phyloP scores from a whole-genome alignment of 2,113 vertebrate species.

The Varanus salvator region DNA sequence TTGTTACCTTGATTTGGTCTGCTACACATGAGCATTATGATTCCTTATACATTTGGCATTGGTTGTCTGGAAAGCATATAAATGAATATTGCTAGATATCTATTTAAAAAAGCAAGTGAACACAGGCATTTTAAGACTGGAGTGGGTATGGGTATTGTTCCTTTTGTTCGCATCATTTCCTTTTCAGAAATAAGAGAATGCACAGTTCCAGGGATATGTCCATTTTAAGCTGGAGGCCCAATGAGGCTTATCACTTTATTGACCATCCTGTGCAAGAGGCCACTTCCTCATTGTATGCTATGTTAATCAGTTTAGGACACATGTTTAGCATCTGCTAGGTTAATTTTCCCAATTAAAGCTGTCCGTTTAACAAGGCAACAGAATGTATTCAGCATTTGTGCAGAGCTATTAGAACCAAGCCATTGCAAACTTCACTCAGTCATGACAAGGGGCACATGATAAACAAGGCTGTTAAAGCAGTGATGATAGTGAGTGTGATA shows the following conservation, averaged over 20 bases:
- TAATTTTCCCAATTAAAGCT: not conserved
- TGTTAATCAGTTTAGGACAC: not conserved
- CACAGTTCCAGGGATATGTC: not conserved
- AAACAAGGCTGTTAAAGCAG: not conserved
- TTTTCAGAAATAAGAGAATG: not conserved
- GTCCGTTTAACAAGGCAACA: not conserved
- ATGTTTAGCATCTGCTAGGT: not conserved
- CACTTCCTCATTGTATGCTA: not conserved
- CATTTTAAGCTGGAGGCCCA: not conserved
- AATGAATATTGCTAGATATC: not conserved
- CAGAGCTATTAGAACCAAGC: not conserved
- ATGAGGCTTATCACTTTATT: not conserved
- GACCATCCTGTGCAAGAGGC: not conserved
- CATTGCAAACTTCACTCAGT: not conserved
- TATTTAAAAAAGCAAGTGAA: too few relatives aligned
- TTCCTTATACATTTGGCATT: too few relatives aligned
- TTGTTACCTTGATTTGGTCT: too few relatives aligned
- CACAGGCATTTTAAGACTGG: not conserved
- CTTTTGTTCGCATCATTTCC: not conserved
- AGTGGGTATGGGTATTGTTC: not conserved
- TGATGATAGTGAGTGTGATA: not conserved
- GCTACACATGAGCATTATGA: too few relatives aligned
- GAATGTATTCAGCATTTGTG: not conserved
- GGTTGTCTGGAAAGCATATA: too few relatives aligned
- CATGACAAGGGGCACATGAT: not conserved